Percentiles rank a stretch among this genome's conserved stretches.
Evolutionary conservation across 2,888 invertebrate species (phyloP).

Genomic region (Xanthostigma xanthostigma): DNA sequence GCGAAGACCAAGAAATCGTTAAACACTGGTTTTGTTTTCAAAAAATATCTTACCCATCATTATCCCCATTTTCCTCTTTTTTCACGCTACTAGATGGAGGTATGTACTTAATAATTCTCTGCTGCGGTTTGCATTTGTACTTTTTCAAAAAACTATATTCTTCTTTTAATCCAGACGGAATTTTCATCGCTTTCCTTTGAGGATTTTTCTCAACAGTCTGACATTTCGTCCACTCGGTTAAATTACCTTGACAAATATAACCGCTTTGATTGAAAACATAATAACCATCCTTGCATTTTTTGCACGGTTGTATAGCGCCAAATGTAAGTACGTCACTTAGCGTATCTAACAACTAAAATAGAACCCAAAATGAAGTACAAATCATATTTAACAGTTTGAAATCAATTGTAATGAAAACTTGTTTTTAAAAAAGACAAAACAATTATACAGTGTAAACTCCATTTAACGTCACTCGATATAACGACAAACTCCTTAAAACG

Average conservation of each 20-base stretch:
- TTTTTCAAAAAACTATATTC: slow-evolving; percentile 38
- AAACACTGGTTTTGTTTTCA: no score
- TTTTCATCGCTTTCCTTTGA: slow-evolving; percentile 46
- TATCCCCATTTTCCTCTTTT: slow-evolving; percentile 32
- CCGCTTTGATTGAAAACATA: slow-evolving; percentile 52
- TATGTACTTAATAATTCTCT: slow-evolving; percentile 39
- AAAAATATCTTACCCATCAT: slow-evolving; percentile 17
- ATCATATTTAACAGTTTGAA: neutral
- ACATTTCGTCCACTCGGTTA: slow-evolving; percentile 87
- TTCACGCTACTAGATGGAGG: slow-evolving; percentile 35
- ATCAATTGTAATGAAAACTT: neutral
- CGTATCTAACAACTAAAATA: slow-evolving; percentile 52
- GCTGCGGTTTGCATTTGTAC: slow-evolving; percentile 41
- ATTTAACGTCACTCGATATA: no score
- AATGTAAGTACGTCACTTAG: slow-evolving; percentile 79
- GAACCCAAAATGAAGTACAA: slow-evolving; percentile 7
- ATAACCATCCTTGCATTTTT: slow-evolving; percentile 63
- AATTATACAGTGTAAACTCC: no score
- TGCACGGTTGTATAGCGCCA: slow-evolving; percentile 65
- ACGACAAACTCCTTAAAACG: no score
- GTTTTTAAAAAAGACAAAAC: neutral
- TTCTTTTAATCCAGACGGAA: slow-evolving; percentile 47
- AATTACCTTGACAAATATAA: slow-evolving; percentile 61
- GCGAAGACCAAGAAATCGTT: no score
- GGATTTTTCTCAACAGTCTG: slow-evolving; percentile 56